Evolutionary conservation across 2,888 invertebrate species (phyloP).

Genomic region (Theretra japonica): DNA sequence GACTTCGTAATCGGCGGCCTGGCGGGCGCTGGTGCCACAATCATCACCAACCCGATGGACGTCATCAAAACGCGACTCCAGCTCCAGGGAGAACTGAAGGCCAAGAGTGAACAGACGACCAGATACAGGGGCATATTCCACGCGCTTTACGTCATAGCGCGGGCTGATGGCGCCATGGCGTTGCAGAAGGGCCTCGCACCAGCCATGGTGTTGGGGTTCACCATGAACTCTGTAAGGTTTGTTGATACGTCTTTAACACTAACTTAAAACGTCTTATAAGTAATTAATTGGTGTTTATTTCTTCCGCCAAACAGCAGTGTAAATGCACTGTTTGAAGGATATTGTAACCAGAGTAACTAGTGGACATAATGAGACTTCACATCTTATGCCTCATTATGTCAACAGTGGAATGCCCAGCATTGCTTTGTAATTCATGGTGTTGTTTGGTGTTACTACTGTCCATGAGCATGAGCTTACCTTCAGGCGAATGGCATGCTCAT

Average conservation of each 20-base stretch:
- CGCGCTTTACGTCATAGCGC: constrained; percentile 89
- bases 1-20: constrained; percentile 90
- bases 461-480: too few species aligned
- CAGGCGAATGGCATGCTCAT: too few species aligned
- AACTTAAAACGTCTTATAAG: too few species aligned
- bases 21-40: constrained; percentile 90
- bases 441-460: too few species aligned
- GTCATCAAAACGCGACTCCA: constrained; percentile 95
- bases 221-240: constrained; percentile 83
- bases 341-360: too few species aligned
- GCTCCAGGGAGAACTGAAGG: constrained; percentile 90
- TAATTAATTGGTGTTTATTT: too few species aligned
- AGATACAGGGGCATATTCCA: constrained; percentile 90
- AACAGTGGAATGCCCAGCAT: too few species aligned
- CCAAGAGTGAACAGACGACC: constrained; percentile 78
- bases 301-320: too few species aligned
- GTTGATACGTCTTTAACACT: not conserved
- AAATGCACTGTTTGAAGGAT: too few species aligned
- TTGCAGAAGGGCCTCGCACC: constrained; percentile 92
- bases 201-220: constrained; percentile 91
- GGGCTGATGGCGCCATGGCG: constrained; percentile 90
- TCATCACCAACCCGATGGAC: constrained; percentile 94
- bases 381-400: too few species aligned
- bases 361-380: too few species aligned
- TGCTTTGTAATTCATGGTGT: too few species aligned